Percentiles rank a stretch among this genome's conserved stretches.
phyloP scores from a whole-genome alignment of 2,888 invertebrate species.

The Drosophila neonasuta region DNA sequence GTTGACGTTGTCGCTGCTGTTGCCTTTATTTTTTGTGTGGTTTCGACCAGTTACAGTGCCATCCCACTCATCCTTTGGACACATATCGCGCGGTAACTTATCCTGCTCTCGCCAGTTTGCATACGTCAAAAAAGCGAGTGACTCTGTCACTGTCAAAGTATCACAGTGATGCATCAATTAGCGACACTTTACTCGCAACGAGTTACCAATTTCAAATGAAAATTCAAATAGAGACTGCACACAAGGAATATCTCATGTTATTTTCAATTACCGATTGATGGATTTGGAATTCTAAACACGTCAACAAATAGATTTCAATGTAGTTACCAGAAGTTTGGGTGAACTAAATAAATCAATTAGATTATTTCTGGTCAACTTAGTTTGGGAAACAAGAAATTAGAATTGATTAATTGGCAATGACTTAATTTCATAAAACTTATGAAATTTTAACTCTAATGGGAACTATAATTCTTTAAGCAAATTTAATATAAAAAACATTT shows the following conservation, averaged over 20 bases:
- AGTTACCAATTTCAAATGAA: constrained; percentile 6
- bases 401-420: too few relatives aligned
- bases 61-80: constrained; percentile 41
- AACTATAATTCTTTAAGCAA: too few relatives aligned
- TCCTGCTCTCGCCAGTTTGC: constrained; percentile 53
- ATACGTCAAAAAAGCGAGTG: constrained; percentile 24
- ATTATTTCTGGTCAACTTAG: too few relatives aligned
- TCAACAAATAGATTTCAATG: not conserved
- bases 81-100: constrained; percentile 55
- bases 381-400: too few relatives aligned
- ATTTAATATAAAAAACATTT: too few relatives aligned
- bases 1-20: not conserved
- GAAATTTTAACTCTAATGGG: too few relatives aligned
- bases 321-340: not conserved
- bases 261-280: not conserved
- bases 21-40: constrained; percentile 16
- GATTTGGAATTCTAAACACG: not conserved
- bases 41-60: constrained; percentile 17
- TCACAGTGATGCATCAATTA: constrained; percentile 55
- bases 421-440: too few relatives aligned
- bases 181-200: constrained; percentile 35
- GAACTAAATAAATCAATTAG: too few relatives aligned
- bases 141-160: constrained; percentile 51
- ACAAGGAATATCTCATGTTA: not conserved
- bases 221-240: constrained; percentile 1